Evolutionary conservation across 2,888 invertebrate species (phyloP).

Genomic region (Stenotaenia linearis): DNA sequence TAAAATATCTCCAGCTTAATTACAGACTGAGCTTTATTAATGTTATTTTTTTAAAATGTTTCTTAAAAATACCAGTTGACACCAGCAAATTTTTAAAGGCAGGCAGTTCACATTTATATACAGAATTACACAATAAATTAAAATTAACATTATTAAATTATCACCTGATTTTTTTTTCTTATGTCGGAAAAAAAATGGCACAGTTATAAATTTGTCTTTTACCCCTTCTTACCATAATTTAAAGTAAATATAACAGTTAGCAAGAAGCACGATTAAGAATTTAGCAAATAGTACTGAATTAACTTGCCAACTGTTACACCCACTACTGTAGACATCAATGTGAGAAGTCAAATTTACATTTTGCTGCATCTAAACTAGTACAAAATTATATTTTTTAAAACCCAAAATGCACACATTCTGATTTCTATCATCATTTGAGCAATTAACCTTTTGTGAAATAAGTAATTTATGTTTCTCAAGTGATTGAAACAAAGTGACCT

Average conservation of each 20-base stretch:
- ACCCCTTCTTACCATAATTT: not conserved
- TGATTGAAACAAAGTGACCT: not conserved
- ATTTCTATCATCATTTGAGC: not conserved
- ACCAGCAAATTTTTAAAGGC: conserved; percentile 1
- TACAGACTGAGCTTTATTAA: not conserved
- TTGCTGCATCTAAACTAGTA: not conserved
- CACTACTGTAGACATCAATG: not conserved
- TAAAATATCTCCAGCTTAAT: not conserved
- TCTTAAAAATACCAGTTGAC: not conserved
- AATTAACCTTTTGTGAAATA: not conserved
- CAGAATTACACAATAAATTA: conserved; percentile 26
- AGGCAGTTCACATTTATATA: conserved; percentile 16
- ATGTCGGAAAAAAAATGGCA: not conserved
- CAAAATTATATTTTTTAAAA: not conserved
- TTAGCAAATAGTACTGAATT: not conserved
- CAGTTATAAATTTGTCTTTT: conserved; percentile 7
- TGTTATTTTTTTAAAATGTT: not conserved
- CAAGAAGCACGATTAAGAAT: not conserved
- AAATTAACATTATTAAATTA: not conserved
- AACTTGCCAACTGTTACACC: not conserved
- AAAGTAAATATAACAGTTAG: not conserved
- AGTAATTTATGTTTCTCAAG: not conserved
- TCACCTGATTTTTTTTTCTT: not conserved
- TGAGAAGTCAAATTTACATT: not conserved
- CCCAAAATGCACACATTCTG: not conserved